Evolutionary conservation across 1,140 invertebrate species (phyloP).

Genomic region (Mycetomoellerius zeteki): DNA sequence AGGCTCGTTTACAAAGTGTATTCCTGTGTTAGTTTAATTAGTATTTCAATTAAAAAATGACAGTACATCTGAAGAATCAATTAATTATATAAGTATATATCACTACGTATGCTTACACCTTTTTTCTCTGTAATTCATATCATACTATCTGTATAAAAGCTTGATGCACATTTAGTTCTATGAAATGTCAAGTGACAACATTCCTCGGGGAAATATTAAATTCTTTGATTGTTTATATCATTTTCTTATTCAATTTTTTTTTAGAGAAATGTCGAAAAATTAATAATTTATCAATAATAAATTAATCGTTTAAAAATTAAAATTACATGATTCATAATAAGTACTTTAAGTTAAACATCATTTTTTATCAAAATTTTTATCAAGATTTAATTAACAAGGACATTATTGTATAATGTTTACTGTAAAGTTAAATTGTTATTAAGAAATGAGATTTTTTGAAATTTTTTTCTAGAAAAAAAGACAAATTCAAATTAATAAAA

Average conservation of each 20-base stretch:
- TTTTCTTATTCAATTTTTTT: neutral
- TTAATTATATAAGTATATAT: slow-evolving; percentile 6
- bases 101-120: neutral
- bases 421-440: neutral
- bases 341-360: neutral
- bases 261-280: neutral
- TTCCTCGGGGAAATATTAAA: neutral
- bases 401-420: neutral
- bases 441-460: neutral
- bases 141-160: neutral
- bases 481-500: neutral
- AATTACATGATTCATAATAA: too few relatives aligned
- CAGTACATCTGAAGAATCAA: neutral
- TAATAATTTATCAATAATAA: neutral
- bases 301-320: neutral
- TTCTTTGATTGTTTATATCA: neutral
- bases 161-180: neutral
- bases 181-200: neutral
- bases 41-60: slow-evolving; percentile 22
- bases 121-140: slow-evolving; percentile 17
- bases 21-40: slow-evolving; percentile 41
- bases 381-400: neutral
- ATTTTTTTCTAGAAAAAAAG: neutral
- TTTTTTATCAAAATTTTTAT: neutral
- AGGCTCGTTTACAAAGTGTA: slow-evolving; percentile 32